A percentile compares a stretch with the other conserved stretches of the same genome.
phyloP scores from a whole-genome alignment of 37 sponge, comb jelly and placozoan genomes.

The Hormiphora californensis region DNA sequence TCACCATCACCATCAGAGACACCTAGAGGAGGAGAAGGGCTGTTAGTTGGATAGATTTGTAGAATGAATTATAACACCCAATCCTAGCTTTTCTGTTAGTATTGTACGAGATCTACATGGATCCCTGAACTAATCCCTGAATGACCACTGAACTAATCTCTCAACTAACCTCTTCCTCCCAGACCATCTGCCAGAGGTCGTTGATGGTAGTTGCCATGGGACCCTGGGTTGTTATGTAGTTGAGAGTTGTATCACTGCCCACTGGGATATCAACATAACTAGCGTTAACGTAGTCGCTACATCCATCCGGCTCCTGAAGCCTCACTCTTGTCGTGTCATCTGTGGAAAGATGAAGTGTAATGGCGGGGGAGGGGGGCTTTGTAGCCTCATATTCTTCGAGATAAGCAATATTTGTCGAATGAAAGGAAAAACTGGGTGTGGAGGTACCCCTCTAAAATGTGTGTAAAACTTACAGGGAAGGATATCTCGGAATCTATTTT shows the following conservation, averaged over 20 bases:
- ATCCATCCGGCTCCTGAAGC: background rate
- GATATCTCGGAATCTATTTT: slow-evolving; percentile 27
- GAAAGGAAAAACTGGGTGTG: too few relatives aligned
- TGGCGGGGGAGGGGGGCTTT: too few relatives aligned
- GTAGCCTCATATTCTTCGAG: too few relatives aligned
- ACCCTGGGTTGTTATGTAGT: slow-evolving; percentile 56
- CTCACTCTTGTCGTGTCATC: slow-evolving; percentile 25
- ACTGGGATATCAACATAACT: slow-evolving; percentile 5
- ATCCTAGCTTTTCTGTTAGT: too few relatives aligned
- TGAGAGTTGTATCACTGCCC: background rate
- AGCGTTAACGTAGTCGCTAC: slow-evolving; percentile 39
- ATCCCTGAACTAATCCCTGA: too few relatives aligned
- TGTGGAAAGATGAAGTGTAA: too few relatives aligned
- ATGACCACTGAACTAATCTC: too few relatives aligned
- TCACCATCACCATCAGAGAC: slow-evolving; percentile 15
- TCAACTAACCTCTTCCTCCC: slow-evolving; percentile 64
- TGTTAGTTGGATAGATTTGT: background rate
- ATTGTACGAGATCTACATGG: too few relatives aligned
- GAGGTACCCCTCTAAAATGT: too few relatives aligned
- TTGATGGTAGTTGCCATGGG: slow-evolving; percentile 61
- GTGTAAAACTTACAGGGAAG: slow-evolving; percentile 27
- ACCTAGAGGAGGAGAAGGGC: background rate
- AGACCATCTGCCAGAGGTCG: slow-evolving; percentile 78
- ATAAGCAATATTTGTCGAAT: too few relatives aligned
- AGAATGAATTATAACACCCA: background rate